These are phyloP conservation scores for Carcina quercana DNA, from an alignment of 2,888 invertebrate species.

Conservation along the genomic window DNA sequence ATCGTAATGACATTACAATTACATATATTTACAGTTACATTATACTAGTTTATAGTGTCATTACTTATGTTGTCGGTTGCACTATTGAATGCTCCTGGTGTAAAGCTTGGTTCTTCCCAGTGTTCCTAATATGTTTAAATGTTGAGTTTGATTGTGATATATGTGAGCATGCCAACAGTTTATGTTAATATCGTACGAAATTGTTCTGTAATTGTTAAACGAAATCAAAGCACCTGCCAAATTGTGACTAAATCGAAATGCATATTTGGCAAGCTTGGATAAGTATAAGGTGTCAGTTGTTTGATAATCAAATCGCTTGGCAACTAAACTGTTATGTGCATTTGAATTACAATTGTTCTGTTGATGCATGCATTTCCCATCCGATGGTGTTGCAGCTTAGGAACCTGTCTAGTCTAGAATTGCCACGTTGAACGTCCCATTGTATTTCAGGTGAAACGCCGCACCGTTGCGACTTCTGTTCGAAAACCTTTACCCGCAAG, in stretches of 20 bases:
- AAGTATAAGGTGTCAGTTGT: background rate
- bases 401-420: no score
- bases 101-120: slow-evolving; percentile 42
- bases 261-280: background rate
- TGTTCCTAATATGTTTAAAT: slow-evolving; percentile 2
- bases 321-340: no score
- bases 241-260: no score
- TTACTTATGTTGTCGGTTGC: slow-evolving; percentile 13
- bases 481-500: slow-evolving; percentile 85
- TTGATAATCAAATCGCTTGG: background rate
- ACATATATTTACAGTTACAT: background rate
- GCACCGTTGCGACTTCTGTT: slow-evolving; percentile 85
- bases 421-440: no score
- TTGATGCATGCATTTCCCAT: no score
- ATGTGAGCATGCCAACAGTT: no score
- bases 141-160: no score
- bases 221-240: no score
- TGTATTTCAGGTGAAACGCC: slow-evolving; percentile 77
- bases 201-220: no score
- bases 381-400: no score
- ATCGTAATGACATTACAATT: slow-evolving; percentile 4
- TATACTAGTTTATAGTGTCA: background rate
- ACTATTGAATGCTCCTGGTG: slow-evolving; percentile 22
- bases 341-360: no score
- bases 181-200: no score